phyloP scores from a whole-genome alignment of 2,888 invertebrate species.

The Cheilosia grossa region DNA sequence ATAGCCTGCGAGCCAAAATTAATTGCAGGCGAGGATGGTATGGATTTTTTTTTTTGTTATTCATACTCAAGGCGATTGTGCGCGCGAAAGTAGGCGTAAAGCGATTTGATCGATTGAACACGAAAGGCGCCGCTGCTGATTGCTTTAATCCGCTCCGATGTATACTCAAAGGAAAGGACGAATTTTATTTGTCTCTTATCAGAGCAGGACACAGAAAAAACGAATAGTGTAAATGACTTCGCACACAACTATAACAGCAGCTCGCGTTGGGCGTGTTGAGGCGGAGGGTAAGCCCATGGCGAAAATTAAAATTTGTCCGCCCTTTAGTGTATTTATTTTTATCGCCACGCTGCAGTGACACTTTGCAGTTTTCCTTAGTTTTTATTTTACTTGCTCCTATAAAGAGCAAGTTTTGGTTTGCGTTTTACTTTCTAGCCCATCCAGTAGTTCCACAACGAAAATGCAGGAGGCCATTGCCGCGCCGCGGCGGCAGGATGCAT shows the following conservation, averaged over 20 bases:
- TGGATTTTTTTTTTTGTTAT: slow-evolving; percentile 15
- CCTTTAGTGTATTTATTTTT: slow-evolving; percentile 61
- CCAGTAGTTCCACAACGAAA: slow-evolving; percentile 33
- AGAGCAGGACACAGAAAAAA: slow-evolving; percentile 21
- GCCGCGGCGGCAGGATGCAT: slow-evolving; percentile 13
- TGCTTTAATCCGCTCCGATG: slow-evolving; percentile 36
- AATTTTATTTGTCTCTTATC: slow-evolving; percentile 51
- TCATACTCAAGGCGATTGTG: background rate
- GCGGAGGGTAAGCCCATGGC: slow-evolving; percentile 39
- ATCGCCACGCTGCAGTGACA: slow-evolving; percentile 66
- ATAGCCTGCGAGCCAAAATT: slow-evolving; percentile 55
- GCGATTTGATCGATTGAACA: slow-evolving; percentile 59
- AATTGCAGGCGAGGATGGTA: slow-evolving; percentile 48
- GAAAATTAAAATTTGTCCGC: slow-evolving; percentile 66
- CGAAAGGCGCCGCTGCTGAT: slow-evolving; percentile 37
- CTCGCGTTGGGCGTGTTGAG: background rate
- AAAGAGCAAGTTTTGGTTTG: slow-evolving; percentile 12
- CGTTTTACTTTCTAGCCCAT: slow-evolving; percentile 26
- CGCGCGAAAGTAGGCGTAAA: slow-evolving; percentile 51
- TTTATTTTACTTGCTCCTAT: slow-evolving; percentile 8
- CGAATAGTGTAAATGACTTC: background rate
- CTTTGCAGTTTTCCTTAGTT: slow-evolving; percentile 36
- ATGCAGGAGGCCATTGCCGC: slow-evolving; percentile 32
- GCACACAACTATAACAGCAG: background rate
- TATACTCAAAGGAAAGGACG: slow-evolving; percentile 11